These are phyloP conservation scores for Microtus oregoni DNA, from an alignment of 2,113 vertebrate genomes.

Conservation along the genomic window DNA sequence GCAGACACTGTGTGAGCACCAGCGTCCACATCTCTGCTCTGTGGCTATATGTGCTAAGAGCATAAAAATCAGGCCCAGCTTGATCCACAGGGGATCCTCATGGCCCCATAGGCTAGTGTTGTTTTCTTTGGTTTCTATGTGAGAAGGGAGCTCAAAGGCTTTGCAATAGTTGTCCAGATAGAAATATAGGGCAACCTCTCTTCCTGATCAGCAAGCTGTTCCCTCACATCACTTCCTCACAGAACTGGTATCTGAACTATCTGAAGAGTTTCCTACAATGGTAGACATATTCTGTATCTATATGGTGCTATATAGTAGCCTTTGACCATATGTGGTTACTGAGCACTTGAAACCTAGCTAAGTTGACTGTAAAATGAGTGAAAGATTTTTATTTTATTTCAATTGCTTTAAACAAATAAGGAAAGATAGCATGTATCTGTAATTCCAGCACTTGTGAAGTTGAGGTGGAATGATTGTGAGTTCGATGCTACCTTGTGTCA, in stretches of 20 bases:
- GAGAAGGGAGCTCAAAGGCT: not conserved
- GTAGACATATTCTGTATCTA: not conserved
- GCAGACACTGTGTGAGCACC: not conserved
- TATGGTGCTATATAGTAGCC: not conserved
- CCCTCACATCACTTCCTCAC: not conserved
- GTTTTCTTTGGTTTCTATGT: not conserved
- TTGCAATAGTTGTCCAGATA: not conserved
- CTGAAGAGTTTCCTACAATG: not conserved
- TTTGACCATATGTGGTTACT: not conserved
- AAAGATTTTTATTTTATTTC: constrained; percentile 33
- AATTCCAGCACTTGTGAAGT: not conserved
- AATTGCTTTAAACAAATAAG: not conserved
- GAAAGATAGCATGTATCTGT: not conserved
- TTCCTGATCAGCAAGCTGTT: not conserved
- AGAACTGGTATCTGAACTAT: not conserved
- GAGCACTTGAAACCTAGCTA: not conserved
- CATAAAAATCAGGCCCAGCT: not conserved
- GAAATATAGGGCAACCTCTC: not conserved
- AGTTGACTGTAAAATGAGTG: not conserved
- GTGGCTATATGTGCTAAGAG: not conserved
- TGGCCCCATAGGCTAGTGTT: not conserved
- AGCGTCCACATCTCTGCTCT: too few relatives aligned
- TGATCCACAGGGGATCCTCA: not conserved
- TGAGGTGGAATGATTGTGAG: not conserved
- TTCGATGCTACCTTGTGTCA: not conserved